Evolutionary conservation across 1,140 invertebrate genomes (phyloP), one percentile per base, ranked within the genome.

Genomic region (Grapholita molesta): DNA sequence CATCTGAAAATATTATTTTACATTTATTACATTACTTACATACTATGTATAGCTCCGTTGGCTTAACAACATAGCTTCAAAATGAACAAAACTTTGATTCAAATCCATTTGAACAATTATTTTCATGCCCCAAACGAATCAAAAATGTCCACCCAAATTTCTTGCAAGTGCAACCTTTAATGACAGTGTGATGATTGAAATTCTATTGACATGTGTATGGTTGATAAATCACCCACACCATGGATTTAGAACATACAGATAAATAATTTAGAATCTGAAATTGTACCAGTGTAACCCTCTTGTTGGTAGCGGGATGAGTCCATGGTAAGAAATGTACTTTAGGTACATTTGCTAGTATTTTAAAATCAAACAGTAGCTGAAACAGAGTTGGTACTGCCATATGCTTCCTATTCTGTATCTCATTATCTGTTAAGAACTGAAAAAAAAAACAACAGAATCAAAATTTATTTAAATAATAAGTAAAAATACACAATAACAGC

Each of bases 301-400:
- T 84, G 12, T 66, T 70, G 33, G 52, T 66, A 9, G 73, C 30
- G 38, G 86, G 76, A 15, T 72, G 71, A 69, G 93, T 91, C 88
- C 90, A 92, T 1, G 94, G 94, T 30, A 94, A 76, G 77, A 93
- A 94, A 64, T 93, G 89, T 24, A 90, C 88, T 57, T 92, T 88
- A 1, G 93, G 93, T 42, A 94, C 78, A 80, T 86, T 93, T 18
- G 82, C 85, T 0, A 94, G 79, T 24, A 93, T 76, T 75, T 92
- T 84, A 70, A 86, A 90, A 66, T 94, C 87, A 72, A 94, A 94
- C 3, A 94, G 78, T 28, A 93, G 74, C 79, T 94, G 94, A 68
- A 94, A 94, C 12, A 94, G 77, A 64, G 94, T 87, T 32, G 93
- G 91, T 0, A 92, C 77, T 12, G 93, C 79, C 68, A 84, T 91